Conservation (phyloP, 1,140 invertebrate species). For the Cecropterus lyciades region DNA sequence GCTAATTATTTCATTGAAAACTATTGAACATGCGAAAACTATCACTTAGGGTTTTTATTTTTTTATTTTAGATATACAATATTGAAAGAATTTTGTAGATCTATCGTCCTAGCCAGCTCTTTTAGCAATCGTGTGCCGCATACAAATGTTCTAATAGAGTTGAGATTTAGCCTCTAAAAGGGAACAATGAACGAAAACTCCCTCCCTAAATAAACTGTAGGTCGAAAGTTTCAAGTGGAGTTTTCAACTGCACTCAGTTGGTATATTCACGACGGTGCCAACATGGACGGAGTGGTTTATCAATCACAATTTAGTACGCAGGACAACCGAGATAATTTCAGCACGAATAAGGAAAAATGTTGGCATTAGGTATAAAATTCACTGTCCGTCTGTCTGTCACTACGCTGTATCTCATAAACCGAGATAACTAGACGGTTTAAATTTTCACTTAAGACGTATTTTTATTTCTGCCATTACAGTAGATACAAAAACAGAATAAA, state of each 20-base stretch:
- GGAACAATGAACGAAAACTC: slow-evolving; percentile 12
- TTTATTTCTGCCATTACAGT: too few species aligned
- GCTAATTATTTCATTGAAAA: too few species aligned
- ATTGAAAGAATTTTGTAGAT: slow-evolving; percentile 1
- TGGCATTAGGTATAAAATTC: too few species aligned
- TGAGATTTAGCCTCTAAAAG: slow-evolving; percentile 4
- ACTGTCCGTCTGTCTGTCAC: too few species aligned
- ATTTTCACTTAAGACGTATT: too few species aligned
- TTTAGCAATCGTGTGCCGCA: slow-evolving; percentile 7
- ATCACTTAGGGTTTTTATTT: too few species aligned
- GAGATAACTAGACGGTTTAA: too few species aligned
- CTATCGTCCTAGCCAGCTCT: slow-evolving; percentile 4
- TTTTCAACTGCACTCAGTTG: slow-evolving; percentile 15
- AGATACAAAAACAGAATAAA: too few species aligned
- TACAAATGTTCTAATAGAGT: slow-evolving; percentile 9
- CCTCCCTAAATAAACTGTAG: slow-evolving; percentile 19
- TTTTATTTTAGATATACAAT: background rate
- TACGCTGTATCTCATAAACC: too few species aligned
- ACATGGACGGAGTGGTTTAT: background rate
- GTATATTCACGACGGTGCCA: slow-evolving; percentile 4
- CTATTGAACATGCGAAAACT: too few species aligned
- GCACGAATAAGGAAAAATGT: too few species aligned
- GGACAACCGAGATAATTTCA: background rate
- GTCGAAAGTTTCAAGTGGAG: slow-evolving; percentile 16
- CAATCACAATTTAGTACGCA: background rate